A percentile compares a stretch with the other conserved stretches of the same genome.
phyloP scores from a whole-genome alignment of 2,113 vertebrate genomes.

The Grallaria varia region DNA sequence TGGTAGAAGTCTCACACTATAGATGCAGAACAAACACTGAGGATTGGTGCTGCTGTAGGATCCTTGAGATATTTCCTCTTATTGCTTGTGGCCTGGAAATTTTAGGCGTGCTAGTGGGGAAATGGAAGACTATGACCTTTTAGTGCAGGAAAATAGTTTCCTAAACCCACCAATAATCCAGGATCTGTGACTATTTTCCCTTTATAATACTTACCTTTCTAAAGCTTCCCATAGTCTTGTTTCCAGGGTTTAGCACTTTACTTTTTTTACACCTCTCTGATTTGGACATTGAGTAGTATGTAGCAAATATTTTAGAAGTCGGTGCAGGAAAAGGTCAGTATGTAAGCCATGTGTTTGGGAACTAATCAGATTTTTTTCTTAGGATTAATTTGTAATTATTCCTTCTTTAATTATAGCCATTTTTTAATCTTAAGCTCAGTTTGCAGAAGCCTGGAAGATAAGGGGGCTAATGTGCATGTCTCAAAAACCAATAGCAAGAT shows the following conservation, averaged over 20 bases:
- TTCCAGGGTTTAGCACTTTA: not conserved
- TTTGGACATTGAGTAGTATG: not conserved
- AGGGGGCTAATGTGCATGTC: too few species aligned
- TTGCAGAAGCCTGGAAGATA: not conserved
- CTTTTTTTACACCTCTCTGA: not conserved
- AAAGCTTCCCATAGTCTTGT: not conserved
- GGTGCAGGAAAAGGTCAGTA: not conserved
- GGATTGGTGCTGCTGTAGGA: not conserved
- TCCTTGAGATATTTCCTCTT: not conserved
- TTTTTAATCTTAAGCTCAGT: not conserved
- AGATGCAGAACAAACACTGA: not conserved
- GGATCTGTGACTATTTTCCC: not conserved
- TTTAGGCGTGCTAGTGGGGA: not conserved
- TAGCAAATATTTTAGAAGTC: not conserved
- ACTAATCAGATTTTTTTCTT: not conserved
- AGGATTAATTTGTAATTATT: not conserved
- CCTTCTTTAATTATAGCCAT: not conserved
- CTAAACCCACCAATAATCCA: not conserved
- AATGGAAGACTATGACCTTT: not conserved
- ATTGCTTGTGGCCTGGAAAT: not conserved
- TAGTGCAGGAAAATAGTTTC: not conserved
- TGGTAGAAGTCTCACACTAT: not conserved
- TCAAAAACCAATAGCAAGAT: fast-evolving
- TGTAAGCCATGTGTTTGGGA: not conserved
- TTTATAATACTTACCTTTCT: not conserved